Conservation (phyloP, 2,113 vertebrate genomes). For the Ammodytes marinus region DNA sequence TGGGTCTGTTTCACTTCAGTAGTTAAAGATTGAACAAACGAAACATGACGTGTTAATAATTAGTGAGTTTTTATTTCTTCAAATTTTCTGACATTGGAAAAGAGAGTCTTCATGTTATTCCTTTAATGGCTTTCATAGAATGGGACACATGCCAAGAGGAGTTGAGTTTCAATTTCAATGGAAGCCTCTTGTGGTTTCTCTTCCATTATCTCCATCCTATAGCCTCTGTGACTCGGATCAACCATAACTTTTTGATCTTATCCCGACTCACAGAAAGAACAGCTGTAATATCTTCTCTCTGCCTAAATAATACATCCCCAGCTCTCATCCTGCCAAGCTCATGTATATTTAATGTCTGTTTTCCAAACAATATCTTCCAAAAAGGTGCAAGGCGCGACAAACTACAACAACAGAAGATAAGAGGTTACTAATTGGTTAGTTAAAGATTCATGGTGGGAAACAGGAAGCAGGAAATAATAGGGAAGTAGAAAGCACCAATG, state of each 20-base stretch:
- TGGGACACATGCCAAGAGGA: neutral
- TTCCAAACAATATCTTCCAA: constrained; percentile 74
- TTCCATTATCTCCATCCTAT: neutral
- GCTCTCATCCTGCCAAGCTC: constrained; percentile 59
- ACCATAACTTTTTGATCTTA: constrained; percentile 27
- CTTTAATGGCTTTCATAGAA: neutral
- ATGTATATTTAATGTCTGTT: constrained; percentile 79
- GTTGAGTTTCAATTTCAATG: constrained; percentile 10
- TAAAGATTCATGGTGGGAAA: constrained; percentile 76
- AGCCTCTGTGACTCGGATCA: constrained; percentile 6
- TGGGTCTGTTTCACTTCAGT: too few species aligned
- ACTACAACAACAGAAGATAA: constrained; percentile 69
- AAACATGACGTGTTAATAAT: too few species aligned
- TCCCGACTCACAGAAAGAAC: constrained; percentile 37
- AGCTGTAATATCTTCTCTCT: constrained; percentile 52
- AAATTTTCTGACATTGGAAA: too few species aligned
- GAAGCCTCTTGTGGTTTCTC: neutral
- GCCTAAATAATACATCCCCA: constrained; percentile 73
- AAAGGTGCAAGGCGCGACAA: constrained; percentile 52
- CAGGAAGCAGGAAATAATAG: constrained; percentile 70
- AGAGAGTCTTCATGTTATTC: neutral
- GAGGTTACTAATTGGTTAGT: constrained; percentile 74
- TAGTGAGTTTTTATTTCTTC: too few species aligned
- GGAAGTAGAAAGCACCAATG: constrained; percentile 60
- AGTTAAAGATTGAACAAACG: too few species aligned